These are phyloP conservation scores for Lepus europaeus DNA, from an alignment of 2,113 vertebrate species.

Conservation along the genomic window DNA sequence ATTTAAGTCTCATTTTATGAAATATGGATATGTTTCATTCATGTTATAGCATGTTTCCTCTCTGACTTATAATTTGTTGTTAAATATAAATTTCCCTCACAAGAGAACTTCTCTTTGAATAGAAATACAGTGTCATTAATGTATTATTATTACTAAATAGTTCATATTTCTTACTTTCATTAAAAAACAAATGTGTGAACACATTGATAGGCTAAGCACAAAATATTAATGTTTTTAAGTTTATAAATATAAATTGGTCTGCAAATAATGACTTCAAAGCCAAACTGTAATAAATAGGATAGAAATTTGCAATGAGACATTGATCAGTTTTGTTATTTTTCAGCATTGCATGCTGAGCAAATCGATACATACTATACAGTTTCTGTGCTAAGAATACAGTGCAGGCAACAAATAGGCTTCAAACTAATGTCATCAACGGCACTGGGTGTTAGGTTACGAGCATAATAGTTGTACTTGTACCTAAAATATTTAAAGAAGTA, in stretches of 20 bases:
- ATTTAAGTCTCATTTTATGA: constrained; percentile 1
- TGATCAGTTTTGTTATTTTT: constrained; percentile 4
- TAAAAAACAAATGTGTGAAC: background rate
- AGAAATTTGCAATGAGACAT: constrained; percentile 17
- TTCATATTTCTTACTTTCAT: background rate
- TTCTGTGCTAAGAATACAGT: background rate
- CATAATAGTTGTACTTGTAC: background rate
- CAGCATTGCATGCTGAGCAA: background rate
- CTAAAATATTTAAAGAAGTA: background rate
- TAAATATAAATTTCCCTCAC: background rate
- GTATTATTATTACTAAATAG: background rate
- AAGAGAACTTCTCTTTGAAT: background rate
- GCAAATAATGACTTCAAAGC: constrained; percentile 15
- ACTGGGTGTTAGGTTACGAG: background rate
- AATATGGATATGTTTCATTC: constrained; percentile 4
- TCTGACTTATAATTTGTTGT: background rate
- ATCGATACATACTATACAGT: background rate
- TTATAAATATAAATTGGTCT: constrained; percentile 70
- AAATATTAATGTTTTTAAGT: background rate
- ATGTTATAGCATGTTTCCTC: background rate
- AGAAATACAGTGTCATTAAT: background rate
- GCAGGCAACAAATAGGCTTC: constrained; percentile 35
- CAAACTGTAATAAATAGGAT: background rate
- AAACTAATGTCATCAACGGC: background rate
- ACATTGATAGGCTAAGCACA: background rate